These are phyloP conservation scores for Isotomurus palustris DNA, from an alignment of 2,888 invertebrate genomes.

Conservation along the genomic window DNA sequence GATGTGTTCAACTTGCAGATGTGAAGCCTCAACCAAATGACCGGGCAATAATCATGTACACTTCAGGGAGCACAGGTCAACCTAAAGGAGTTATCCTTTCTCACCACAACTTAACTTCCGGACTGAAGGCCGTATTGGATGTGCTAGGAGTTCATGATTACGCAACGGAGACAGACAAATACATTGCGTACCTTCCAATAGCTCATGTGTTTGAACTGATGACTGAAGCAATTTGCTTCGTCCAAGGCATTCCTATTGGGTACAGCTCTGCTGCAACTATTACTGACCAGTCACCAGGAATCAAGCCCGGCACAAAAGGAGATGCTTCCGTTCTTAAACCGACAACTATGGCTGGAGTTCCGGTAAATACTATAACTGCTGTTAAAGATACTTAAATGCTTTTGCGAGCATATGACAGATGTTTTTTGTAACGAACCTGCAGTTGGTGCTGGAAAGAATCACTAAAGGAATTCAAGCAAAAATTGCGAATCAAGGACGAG, in stretches of 20 bases:
- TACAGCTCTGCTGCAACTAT: constrained; percentile 94
- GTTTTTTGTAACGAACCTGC: constrained; percentile 42
- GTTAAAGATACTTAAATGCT: not conserved
- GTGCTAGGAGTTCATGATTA: constrained; percentile 51
- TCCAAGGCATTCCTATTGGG: constrained; percentile 55
- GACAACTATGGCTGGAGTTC: constrained; percentile 93
- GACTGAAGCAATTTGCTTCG: constrained; percentile 41
- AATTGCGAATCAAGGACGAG: constrained; percentile 72
- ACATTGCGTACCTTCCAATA: constrained; percentile 92
- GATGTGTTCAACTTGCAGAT: no score
- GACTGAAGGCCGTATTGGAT: constrained; percentile 75
- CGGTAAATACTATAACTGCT: constrained; percentile 65
- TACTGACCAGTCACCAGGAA: constrained; percentile 88
- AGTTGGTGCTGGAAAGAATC: constrained; percentile 94
- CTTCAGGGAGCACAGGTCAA: constrained; percentile 90
- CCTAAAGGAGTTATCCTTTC: constrained; percentile 61
- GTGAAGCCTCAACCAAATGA: constrained; percentile 58
- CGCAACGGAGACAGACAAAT: constrained; percentile 59
- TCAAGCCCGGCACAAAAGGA: constrained; percentile 89
- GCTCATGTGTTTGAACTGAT: constrained; percentile 95
- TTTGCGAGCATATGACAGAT: not conserved
- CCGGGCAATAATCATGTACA: constrained; percentile 97
- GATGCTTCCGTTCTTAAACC: constrained; percentile 88
- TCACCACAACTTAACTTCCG: constrained; percentile 74
- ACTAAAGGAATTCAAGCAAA: constrained; percentile 95